phyloP scores from a whole-genome alignment of 2,797 vertebrate species.

The Platalea minor region DNA sequence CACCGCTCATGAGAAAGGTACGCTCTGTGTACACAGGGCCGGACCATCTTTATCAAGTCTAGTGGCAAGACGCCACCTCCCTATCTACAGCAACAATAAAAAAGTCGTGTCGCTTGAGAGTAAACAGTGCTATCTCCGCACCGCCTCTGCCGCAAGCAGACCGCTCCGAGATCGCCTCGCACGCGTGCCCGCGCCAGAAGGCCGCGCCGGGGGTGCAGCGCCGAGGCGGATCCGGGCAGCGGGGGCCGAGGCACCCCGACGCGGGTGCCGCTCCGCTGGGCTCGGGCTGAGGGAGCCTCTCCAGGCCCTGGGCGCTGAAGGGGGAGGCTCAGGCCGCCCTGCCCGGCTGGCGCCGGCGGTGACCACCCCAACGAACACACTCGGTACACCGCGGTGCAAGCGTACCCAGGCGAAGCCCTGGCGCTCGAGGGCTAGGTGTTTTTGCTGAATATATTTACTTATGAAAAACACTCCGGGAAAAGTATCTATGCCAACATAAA shows the following conservation, averaged over 20 bases:
- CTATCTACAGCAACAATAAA: background rate
- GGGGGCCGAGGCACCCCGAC: rapidly evolving
- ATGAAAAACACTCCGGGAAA: background rate
- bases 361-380: background rate
- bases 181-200: rapidly evolving
- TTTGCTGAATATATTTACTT: rapidly evolving
- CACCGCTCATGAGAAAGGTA: background rate
- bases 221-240: rapidly evolving
- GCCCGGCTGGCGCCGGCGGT: rapidly evolving
- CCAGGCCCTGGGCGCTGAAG: rapidly evolving
- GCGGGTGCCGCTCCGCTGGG: rapidly evolving
- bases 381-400: rapidly evolving
- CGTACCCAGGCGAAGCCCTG: rapidly evolving
- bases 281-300: background rate
- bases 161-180: rapidly evolving
- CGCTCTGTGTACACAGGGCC: background rate
- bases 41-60: background rate
- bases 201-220: rapidly evolving
- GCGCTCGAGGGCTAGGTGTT: rapidly evolving
- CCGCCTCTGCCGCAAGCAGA: rapidly evolving
- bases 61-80: background rate
- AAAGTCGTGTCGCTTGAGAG: rapidly evolving
- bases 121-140: background rate
- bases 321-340: rapidly evolving
- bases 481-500: rapidly evolving